Base-by-base conservation (phyloP, 2,888 invertebrate genomes). In the Sarcophaga subvicina region DNA sequence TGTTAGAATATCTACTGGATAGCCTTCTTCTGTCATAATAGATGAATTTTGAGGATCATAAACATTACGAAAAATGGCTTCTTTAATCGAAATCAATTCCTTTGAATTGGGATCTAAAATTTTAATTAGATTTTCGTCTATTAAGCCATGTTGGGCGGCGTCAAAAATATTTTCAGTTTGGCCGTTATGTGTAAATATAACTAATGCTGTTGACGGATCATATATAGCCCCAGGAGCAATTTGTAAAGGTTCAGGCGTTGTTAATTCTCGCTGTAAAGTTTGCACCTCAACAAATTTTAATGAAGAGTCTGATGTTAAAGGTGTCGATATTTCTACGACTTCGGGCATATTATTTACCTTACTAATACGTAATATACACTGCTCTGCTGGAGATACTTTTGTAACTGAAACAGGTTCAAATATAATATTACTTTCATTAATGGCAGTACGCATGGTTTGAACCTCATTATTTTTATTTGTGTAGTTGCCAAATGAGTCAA, bases 401-500 rank as follows among this genome's bases (percentile, higher is more conserved):
- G 94, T 93, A 37, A 92, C 92, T 25, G 94, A 94, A 1, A 94
- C 93, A 73, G 94, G 93, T 90, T 96, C 95, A 71, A 97, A 94
- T 76, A 96, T 93, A 14, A 98, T 95, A 72, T 95, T 94, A 63
- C 95, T 94, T 83, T 94, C 94, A 64, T 94, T 94, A 82, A 98
- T 96, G 1, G 97, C 97, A 89, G 96, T 95, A 90, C 95, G 95
- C 96, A 98, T 96, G 54, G 75, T 90, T 14, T 90, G 88, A 1
- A 96, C 95, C 54, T 97, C 94, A 85, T 94, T 94, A 87, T 94
- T 94, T 37, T 94, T 94, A 86, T 95, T 94, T 72, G 94, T 94
- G 91, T 98, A 98, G 91, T 96, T 96, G 1, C 98, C 98, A 10
- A 96, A 96, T 25, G 95, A 94, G 91, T 98, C 96, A 79, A 99